Evolutionary conservation across 2,113 vertebrate genomes (phyloP).

Genomic region (Apteryx owenii): DNA sequence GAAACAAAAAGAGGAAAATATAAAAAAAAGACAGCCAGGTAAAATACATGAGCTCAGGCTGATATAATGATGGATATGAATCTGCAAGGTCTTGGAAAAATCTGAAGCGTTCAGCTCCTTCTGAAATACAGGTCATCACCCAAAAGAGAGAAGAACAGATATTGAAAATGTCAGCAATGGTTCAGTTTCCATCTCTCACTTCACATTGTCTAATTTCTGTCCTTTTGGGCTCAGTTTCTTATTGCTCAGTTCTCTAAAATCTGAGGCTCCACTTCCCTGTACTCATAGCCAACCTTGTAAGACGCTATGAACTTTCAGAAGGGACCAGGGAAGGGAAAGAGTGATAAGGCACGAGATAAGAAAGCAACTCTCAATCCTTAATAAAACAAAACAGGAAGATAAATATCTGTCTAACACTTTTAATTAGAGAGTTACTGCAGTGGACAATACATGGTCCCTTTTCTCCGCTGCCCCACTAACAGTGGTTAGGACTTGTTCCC

Average conservation of each 20-base stretch:
- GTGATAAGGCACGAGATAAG: not conserved
- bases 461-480: not conserved
- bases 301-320: not conserved
- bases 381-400: not conserved
- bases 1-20: not conserved
- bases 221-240: not conserved
- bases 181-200: slow-evolving; percentile 53
- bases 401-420: not conserved
- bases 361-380: not conserved
- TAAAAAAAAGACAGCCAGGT: not conserved
- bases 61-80: not conserved
- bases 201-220: slow-evolving; percentile 1
- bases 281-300: not conserved
- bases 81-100: not conserved
- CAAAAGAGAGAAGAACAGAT: not conserved
- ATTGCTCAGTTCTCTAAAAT: slow-evolving; percentile 23
- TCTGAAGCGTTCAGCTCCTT: not conserved
- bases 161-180: not conserved
- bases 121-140: not conserved
- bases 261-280: not conserved
- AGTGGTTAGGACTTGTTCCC: not conserved
- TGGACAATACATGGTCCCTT: not conserved
- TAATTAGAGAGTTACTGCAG: not conserved
- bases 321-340: not conserved
- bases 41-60: not conserved